These are phyloP conservation scores for Pantelozetes paolii DNA, from an alignment of 2,888 invertebrate genomes.

Conservation along the genomic window DNA sequence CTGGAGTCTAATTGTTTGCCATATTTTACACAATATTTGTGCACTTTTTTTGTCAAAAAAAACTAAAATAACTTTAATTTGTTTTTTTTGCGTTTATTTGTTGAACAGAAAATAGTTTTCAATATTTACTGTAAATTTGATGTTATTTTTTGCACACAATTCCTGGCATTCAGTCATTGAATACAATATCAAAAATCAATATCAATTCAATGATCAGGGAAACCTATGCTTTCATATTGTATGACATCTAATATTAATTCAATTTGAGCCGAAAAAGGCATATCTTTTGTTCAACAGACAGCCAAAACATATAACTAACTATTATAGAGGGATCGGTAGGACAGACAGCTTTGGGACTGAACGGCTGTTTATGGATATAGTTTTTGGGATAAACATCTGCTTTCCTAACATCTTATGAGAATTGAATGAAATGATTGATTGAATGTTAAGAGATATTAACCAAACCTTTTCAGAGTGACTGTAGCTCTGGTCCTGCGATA, in stretches of 20 bases:
- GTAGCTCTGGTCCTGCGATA: not conserved
- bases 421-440: not conserved
- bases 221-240: too few species aligned
- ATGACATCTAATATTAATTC: not conserved
- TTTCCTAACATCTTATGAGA: not conserved
- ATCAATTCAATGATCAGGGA: too few species aligned
- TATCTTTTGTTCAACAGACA: not conserved
- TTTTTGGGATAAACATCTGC: conserved; percentile 17
- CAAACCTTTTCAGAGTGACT: not conserved
- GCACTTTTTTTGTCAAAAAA: not conserved
- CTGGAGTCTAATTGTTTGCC: not conserved
- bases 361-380: not conserved
- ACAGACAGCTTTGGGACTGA: not conserved
- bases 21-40: not conserved
- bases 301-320: too few species aligned
- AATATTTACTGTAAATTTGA: too few species aligned
- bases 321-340: too few species aligned
- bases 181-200: too few species aligned
- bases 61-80: too few species aligned
- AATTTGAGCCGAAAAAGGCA: not conserved
- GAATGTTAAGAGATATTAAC: conserved; percentile 26
- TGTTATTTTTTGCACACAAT: too few species aligned
- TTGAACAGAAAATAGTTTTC: not conserved
- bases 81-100: conserved; percentile 6
- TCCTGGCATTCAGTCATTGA: too few species aligned